These are phyloP conservation scores for Drosophila willistoni DNA, from an alignment of 1,140 invertebrate species.

Conservation along the genomic window DNA sequence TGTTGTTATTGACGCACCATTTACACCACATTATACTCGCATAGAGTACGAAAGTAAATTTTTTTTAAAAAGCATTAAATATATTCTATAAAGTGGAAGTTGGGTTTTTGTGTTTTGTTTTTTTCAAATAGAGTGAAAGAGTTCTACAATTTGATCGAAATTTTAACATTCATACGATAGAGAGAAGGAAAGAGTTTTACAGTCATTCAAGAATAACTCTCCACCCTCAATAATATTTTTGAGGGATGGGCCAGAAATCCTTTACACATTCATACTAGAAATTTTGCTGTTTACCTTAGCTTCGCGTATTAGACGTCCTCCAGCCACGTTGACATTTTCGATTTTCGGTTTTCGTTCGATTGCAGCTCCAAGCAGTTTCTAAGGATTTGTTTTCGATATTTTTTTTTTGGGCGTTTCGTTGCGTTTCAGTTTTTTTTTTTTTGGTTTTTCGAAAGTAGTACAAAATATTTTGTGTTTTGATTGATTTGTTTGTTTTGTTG, in stretches of 20 bases:
- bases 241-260: not conserved
- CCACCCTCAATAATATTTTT: not conserved
- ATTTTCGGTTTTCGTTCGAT: slow-evolving; percentile 95
- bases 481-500: slow-evolving; percentile 55
- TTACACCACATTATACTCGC: slow-evolving; percentile 50
- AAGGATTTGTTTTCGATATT: slow-evolving; percentile 64
- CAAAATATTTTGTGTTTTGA: slow-evolving; percentile 19
- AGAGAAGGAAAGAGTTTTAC: not conserved
- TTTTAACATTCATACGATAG: slow-evolving; percentile 5
- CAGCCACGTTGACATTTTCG: slow-evolving; percentile 97
- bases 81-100: slow-evolving; percentile 38
- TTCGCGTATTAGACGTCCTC: slow-evolving; percentile 97
- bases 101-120: not conserved
- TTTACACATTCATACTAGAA: slow-evolving; percentile 31
- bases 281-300: slow-evolving; percentile 92
- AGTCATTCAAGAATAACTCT: not conserved
- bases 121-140: slow-evolving; percentile 27
- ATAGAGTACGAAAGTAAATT: slow-evolving; percentile 23
- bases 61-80: slow-evolving; percentile 80
- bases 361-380: slow-evolving; percentile 95
- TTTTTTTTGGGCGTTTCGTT: slow-evolving; percentile 36
- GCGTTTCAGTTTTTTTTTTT: slow-evolving; percentile 37
- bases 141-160: slow-evolving; percentile 55
- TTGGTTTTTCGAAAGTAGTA: slow-evolving; percentile 30
- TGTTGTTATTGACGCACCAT: slow-evolving; percentile 78